Conservation (phyloP, 2,113 vertebrate species). For the Dolichotis patagonum region DNA sequence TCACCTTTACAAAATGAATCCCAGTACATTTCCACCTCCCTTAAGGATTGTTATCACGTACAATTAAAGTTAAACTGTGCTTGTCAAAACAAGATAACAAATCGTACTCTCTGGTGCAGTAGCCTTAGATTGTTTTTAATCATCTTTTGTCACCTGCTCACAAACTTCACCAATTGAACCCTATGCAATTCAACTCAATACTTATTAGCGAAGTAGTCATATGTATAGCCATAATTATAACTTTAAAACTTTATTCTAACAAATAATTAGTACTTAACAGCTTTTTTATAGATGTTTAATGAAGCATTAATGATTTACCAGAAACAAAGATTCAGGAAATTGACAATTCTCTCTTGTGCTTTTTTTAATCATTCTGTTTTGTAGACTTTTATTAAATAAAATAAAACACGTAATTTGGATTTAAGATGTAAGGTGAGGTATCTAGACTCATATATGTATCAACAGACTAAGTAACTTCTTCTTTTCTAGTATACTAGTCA, state of each 20-base stretch:
- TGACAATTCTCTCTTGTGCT: not conserved
- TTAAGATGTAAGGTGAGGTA: not conserved
- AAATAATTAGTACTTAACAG: constrained; percentile 66
- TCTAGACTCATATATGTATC: not conserved
- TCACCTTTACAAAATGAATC: constrained; percentile 71
- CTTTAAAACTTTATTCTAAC: constrained; percentile 67
- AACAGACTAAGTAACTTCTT: not conserved
- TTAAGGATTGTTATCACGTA: constrained; percentile 74
- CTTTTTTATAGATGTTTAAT: constrained; percentile 54
- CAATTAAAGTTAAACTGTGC: constrained; percentile 73
- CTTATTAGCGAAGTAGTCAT: constrained; percentile 30
- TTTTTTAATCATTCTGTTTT: constrained; percentile 11
- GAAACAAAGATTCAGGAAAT: constrained; percentile 39
- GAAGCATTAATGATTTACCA: constrained; percentile 54
- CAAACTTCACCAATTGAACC: constrained; percentile 27
- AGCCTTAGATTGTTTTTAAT: constrained; percentile 63
- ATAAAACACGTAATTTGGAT: constrained; percentile 22
- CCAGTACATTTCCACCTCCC: constrained; percentile 46
- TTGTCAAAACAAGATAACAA: constrained; percentile 76
- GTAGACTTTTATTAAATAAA: not conserved
- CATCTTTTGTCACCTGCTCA: constrained; percentile 56
- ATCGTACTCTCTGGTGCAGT: not conserved
- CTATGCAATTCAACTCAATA: not conserved
- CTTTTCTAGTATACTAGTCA: not conserved
- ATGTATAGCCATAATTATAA: constrained; percentile 49